Evolutionary conservation across 1,140 invertebrate genomes (phyloP), one percentile per base, ranked within the genome.

Genomic region (Ditylenchus dipsaci): DNA sequence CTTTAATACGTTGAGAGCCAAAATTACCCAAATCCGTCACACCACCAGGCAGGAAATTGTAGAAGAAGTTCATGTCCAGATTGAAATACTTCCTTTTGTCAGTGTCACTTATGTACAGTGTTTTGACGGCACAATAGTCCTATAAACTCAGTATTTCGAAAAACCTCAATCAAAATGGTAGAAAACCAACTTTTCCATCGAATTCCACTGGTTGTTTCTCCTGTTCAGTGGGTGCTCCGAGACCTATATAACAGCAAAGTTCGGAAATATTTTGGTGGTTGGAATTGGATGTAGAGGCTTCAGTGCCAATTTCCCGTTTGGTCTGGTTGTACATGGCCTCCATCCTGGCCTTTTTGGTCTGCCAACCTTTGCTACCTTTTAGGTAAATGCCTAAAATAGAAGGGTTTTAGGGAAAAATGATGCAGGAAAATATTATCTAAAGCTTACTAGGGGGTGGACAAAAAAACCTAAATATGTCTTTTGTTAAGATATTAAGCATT

Each of bases 51-150:
- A 96, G 85, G 26, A 26, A 33, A 15, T 93, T 92, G 84, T 97
- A 97, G 81, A 97, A 97, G 92, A 98, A 97, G 85, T 98, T 97
- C 17, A 97, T 92, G 38, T 91, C 91, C 1, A 98, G 87, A 91
- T 96, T 97, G 84, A 99, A 99, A 86, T 98, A 95, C 85, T 99
- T 99, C 67, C 96, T 85, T 83, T 94, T 95, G 85, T 99, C 96
- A 57, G 93, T 95, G 85, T 99, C 96, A 38, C 94, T 97, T 82
- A 99, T 99, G 86, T 93, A 98, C 56, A 99, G 86, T 3, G 95
- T 98, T 85, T 99, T 99, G 19, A 95, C 96, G 1, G 96, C 95
- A 87, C 95, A 98, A 84, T 97, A 99, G 84, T 95, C 92, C 87
- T 97, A 89, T 30, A 79, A 38, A 38, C 3, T 38, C 3, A 38